Evolutionary conservation across 2,797 vertebrate genomes (phyloP), one percentile per base, ranked within the genome.

Genomic region (Coreius guichenoti): DNA sequence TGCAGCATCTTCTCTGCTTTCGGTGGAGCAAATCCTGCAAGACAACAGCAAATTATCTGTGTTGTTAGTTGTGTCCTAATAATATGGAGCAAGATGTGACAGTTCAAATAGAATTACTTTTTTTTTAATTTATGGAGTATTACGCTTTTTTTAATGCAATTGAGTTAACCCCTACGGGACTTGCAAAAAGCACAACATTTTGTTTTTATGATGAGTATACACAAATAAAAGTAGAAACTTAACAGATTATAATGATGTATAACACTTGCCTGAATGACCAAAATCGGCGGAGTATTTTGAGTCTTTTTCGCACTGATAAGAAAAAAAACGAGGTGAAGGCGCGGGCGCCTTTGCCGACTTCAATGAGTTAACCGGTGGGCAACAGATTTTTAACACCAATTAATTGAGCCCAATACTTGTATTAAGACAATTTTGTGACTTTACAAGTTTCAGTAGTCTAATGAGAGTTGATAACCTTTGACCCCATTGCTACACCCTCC

Each of bases 1-100:
- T 92, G 92, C 92, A 89, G 91, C 93, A 88, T 69, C 80, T 81
- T 39, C 78, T 90, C 89, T 92, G 92, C 89, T 91, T 76, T 77
- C 74, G 81, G 72, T 65, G 29, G 31, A 49, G 80, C 58, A 67
- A 79, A 85, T 68, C 47, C 49, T 77, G 79, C n/a, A 76, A 65
- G 72, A 69, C 17, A 75, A 80, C 61, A 45, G 54, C 77, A 80
- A 54, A 61, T 65, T 8, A 65, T 3, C 31, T 65, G 26, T 65
- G 61, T 65, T 43, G 43, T 17, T 23, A 58, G 63, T 36, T 49
- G 43, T 47, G 51, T 26, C 47, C 73, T 11, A 26, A 68, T 23
- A 9, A 16, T 45, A 51, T 49, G n/a, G 77, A 78, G 70, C 8
- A 68, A 81, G 45, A 80, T 43, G 16, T n/a, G 49, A 65, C 80